Evolutionary conservation across 2,797 vertebrate genomes (phyloP), one percentile per base, ranked within the genome.

Genomic region (Paedocypris micromegethes): DNA sequence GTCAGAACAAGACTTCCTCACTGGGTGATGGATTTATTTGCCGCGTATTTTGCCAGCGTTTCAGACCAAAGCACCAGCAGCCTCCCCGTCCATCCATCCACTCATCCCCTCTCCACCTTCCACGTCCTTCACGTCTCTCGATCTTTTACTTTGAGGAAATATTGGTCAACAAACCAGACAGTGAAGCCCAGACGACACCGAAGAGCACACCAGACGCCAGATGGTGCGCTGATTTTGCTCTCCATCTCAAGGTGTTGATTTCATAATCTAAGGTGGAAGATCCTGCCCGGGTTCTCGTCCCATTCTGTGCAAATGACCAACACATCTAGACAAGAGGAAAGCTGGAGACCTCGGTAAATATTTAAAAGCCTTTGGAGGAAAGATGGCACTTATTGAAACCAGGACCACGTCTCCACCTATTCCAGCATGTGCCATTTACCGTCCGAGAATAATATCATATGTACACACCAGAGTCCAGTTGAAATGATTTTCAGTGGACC

Each of bases 251-350:
- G 87, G 88, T 88, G 87, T 86, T 83, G 80, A 83, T 84, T 83
- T 85, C 84, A 86, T 89, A 86, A 89, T 86, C 85, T 87, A 86
- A 87, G 85, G 83, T 88, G 84, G 81, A 78, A 86, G 83, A 83
- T 82, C 73, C 42, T 77, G 75, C 70, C 67, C 1, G 8, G 40
- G 41, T 82, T 81, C 78, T 80, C 79, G 4, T 53, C 51, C 37
- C 3, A 5, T n/a, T 77, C 51, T 9, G 47, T 46, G 41, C 56
- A 66, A 64, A 71, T 63, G 42, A 41, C 68, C 59, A 4, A 47
- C 39, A 64, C 62, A 72, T 46, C 57, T 41, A 55, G 23, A 63
- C 56, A 70, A 72, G 42, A 81, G 74, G 73, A 74, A 68, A 68
- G 9, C 56, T 55, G n/a, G 23, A 23, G 23, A 23, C 23, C 23